Percentiles rank a stretch among this genome's conserved stretches.
phyloP scores from a whole-genome alignment of 1,140 invertebrate genomes.

The Drosophila lini region DNA sequence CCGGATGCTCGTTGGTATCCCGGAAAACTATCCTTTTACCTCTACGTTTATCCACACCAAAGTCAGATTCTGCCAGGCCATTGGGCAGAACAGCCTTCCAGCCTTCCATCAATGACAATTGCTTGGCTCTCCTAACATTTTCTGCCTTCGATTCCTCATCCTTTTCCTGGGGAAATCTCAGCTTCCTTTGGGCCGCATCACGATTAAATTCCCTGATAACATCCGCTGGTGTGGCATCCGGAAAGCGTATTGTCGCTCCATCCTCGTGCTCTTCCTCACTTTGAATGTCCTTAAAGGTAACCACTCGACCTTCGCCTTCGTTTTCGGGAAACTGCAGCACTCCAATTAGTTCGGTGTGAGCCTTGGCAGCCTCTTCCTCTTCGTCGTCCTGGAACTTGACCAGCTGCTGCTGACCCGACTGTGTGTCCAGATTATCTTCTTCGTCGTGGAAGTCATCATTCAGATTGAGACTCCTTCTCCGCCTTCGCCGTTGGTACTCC shows the following conservation, averaged over 20 bases:
- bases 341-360: slow-evolving; percentile 69
- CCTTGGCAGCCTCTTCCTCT: slow-evolving; percentile 59
- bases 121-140: slow-evolving; percentile 37
- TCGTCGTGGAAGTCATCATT: slow-evolving; percentile 76
- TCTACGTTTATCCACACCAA: slow-evolving; percentile 48
- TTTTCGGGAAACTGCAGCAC: slow-evolving; percentile 69
- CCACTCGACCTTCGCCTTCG: slow-evolving; percentile 52
- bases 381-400: slow-evolving; percentile 72
- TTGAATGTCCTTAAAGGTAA: slow-evolving; percentile 64
- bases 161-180: slow-evolving; percentile 67
- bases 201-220: slow-evolving; percentile 74
- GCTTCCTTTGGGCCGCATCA: slow-evolving; percentile 65
- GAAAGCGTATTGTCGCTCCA: slow-evolving; percentile 60
- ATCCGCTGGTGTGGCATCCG: slow-evolving; percentile 60
- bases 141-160: neutral
- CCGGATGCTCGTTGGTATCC: slow-evolving; percentile 59
- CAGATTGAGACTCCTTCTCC: slow-evolving; percentile 53
- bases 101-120: slow-evolving; percentile 37
- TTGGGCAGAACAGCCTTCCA: slow-evolving; percentile 66
- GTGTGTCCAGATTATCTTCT: slow-evolving; percentile 75
- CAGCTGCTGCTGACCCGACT: slow-evolving; percentile 26
- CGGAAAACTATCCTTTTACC: slow-evolving; percentile 69
- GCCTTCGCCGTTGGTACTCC: slow-evolving; percentile 62
- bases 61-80: slow-evolving; percentile 37
- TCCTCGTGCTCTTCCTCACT: slow-evolving; percentile 44